Conservation (phyloP, 2,113 vertebrate genomes). For the Dicrurus megarhynchus region DNA sequence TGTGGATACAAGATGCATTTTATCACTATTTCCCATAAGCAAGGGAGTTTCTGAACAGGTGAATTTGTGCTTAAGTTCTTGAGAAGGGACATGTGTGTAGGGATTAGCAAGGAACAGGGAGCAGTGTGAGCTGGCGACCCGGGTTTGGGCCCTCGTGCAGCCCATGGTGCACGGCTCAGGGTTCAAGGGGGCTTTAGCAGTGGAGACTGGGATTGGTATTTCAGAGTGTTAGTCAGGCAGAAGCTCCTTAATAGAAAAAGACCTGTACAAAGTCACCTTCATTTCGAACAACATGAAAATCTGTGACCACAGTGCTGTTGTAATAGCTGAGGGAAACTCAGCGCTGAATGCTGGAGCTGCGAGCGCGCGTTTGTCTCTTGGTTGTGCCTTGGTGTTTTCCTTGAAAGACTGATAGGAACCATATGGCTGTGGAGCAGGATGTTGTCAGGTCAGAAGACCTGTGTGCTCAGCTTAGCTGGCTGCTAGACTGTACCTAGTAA, state of each 20-base stretch:
- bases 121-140: not conserved
- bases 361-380: accelerated
- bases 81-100: not conserved
- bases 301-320: not conserved
- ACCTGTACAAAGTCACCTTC: not conserved
- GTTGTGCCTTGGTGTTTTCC: not conserved
- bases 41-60: not conserved
- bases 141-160: not conserved
- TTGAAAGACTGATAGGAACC: not conserved
- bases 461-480: not conserved
- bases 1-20: not conserved
- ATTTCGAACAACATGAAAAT: not conserved
- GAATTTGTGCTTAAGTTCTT: not conserved
- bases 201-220: not conserved
- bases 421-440: not conserved
- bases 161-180: not conserved
- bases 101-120: not conserved
- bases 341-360: not conserved
- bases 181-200: not conserved
- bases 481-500: not conserved
- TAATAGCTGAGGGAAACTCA: not conserved
- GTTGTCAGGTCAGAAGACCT: not conserved
- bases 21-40: not conserved
- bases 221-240: not conserved
- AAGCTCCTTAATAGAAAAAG: not conserved